Evolutionary conservation across 2,888 invertebrate genomes (phyloP).

Genomic region (Nymphalis urticae): DNA sequence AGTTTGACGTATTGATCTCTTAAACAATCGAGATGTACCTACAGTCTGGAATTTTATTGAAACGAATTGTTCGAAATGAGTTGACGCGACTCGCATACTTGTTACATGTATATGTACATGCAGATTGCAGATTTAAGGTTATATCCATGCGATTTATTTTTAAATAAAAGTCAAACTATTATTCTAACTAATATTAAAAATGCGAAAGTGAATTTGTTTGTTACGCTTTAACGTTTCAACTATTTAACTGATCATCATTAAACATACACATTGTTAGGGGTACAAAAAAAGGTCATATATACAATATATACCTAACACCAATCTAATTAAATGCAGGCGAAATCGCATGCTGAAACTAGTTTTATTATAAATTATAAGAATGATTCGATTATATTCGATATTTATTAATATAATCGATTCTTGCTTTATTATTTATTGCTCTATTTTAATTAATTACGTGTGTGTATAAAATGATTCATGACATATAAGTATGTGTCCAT

Average conservation of each 20-base stretch:
- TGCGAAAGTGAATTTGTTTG: too few relatives aligned
- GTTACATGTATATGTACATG: not conserved
- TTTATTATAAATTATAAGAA: not conserved
- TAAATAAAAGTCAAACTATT: too few relatives aligned
- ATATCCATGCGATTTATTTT: too few relatives aligned
- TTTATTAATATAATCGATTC: not conserved
- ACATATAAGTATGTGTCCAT: constrained; percentile 12
- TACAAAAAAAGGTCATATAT: too few relatives aligned
- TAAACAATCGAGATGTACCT: constrained; percentile 31
- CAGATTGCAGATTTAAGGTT: not conserved
- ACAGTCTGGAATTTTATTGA: constrained; percentile 28
- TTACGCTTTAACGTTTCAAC: too few relatives aligned
- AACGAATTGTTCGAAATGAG: constrained; percentile 25
- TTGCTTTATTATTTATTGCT: not conserved
- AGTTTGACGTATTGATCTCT: constrained; percentile 21
- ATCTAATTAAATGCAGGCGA: too few relatives aligned
- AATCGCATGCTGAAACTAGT: not conserved
- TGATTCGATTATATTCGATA: not conserved
- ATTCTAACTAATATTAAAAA: too few relatives aligned
- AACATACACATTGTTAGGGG: too few relatives aligned
- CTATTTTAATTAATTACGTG: not conserved
- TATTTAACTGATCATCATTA: too few relatives aligned
- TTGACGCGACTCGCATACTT: constrained; percentile 4
- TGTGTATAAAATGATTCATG: constrained; percentile 20
- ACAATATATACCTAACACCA: too few relatives aligned